These are phyloP conservation scores for Pyrgus malvae DNA, from an alignment of 2,888 invertebrate genomes.

Conservation along the genomic window DNA sequence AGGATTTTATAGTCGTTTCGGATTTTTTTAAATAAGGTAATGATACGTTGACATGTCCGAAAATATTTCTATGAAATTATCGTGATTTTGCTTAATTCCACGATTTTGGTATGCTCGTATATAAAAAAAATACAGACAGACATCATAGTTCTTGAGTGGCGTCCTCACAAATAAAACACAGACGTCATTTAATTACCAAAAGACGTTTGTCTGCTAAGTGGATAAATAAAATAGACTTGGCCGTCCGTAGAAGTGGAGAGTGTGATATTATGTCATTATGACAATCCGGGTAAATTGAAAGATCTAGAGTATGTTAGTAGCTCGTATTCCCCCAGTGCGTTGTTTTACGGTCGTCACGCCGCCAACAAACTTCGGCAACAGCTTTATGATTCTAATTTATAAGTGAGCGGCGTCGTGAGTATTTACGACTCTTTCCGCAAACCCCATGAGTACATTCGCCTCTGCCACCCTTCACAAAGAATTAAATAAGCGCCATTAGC, in stretches of 20 bases:
- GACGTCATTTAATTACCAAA: no score
- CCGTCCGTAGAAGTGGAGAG: neutral
- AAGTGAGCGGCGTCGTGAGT: constrained; percentile 76
- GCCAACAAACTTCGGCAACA: constrained; percentile 79
- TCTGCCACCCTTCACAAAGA: constrained; percentile 30
- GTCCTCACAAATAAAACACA: no score
- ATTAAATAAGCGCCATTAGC: no score
- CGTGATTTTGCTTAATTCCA: no score
- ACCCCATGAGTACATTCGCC: constrained; percentile 70
- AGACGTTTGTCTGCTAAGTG: no score
- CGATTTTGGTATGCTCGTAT: no score
- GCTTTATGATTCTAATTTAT: constrained; percentile 82
- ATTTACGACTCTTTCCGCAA: constrained; percentile 66
- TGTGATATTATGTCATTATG: constrained; percentile 24
- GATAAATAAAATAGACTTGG: neutral
- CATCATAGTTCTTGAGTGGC: no score
- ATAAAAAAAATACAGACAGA: no score
- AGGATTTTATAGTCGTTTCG: no score
- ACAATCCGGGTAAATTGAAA: constrained; percentile 57
- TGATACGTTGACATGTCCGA: no score
- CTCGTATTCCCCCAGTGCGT: constrained; percentile 60
- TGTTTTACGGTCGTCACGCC: constrained; percentile 78
- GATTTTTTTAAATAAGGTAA: no score
- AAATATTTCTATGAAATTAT: no score
- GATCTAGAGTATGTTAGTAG: constrained; percentile 55